phyloP scores from a whole-genome alignment of 2,888 invertebrate genomes.

The Frankliniella fusca region DNA sequence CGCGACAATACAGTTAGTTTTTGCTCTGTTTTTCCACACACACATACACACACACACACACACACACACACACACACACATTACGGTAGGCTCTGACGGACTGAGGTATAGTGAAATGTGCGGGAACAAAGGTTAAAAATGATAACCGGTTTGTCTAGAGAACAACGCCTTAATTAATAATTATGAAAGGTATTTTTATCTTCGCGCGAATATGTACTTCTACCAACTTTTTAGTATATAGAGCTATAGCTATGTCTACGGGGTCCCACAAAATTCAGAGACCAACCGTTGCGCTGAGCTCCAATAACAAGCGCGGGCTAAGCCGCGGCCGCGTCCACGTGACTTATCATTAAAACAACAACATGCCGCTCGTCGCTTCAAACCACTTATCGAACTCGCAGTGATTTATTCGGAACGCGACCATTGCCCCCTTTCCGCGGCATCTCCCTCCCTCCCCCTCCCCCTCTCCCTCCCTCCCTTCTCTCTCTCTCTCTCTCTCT shows the following conservation, averaged over 20 bases:
- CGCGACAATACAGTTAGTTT: too few species aligned
- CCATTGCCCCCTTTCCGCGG: neutral
- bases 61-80: too few species aligned
- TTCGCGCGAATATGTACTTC: neutral
- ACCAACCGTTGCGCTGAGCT: too few species aligned
- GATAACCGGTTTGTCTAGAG: neutral
- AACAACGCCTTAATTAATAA: neutral
- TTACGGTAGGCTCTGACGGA: too few species aligned
- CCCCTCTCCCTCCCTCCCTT: neutral
- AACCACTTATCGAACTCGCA: neutral
- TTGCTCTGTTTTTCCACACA: too few species aligned
- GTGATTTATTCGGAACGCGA: neutral
- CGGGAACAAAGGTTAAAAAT: too few species aligned
- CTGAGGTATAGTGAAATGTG: too few species aligned
- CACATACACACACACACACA: too few species aligned
- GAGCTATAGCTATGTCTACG: too few species aligned
- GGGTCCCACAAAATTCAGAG: too few species aligned
- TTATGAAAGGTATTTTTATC: neutral
- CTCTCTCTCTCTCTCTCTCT: neutral
- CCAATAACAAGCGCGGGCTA: neutral
- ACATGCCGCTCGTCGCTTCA: neutral
- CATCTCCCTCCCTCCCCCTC: neutral
- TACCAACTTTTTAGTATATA: too few species aligned
- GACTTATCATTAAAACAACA: slow-evolving; percentile 6
- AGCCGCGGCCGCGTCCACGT: neutral